Evolutionary conservation across 1,140 invertebrate genomes (phyloP).

Genomic region (Lepidotrigona ventralis): DNA sequence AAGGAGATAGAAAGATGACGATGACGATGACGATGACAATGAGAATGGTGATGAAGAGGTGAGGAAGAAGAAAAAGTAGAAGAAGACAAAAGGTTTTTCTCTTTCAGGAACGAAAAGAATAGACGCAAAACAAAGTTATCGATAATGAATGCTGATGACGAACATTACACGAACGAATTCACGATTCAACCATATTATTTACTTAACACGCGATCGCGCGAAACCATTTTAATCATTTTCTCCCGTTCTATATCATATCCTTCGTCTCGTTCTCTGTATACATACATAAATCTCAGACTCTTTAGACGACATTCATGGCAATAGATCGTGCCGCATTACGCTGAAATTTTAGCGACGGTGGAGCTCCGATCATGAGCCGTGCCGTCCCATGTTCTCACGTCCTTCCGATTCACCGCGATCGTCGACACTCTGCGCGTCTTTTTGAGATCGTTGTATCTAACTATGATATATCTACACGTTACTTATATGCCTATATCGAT

Average conservation of each 20-base stretch:
- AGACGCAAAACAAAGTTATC: slow-evolving; percentile 41
- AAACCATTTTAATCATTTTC: slow-evolving; percentile 27
- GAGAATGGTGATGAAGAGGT: no score
- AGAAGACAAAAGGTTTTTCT: not conserved
- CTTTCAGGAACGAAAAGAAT: slow-evolving; percentile 38
- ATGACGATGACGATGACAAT: not conserved
- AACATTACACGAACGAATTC: slow-evolving; percentile 71
- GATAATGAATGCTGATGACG: slow-evolving; percentile 37
- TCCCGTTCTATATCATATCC: slow-evolving; percentile 16
- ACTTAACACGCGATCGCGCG: slow-evolving; percentile 48
- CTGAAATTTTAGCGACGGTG: not conserved
- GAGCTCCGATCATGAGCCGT: not conserved
- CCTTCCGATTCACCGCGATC: slow-evolving; percentile 56
- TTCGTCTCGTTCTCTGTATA: slow-evolving; percentile 18
- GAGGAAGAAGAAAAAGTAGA: slow-evolving; percentile 2
- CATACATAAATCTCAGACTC: slow-evolving; percentile 18
- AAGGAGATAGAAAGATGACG: not conserved
- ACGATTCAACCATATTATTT: slow-evolving; percentile 78
- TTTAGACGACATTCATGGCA: slow-evolving; percentile 4
- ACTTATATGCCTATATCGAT: slow-evolving; percentile 71
- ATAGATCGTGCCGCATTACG: slow-evolving; percentile 6
- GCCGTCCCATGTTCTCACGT: slow-evolving; percentile 4
- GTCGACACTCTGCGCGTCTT: slow-evolving; percentile 68
- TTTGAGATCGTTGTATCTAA: slow-evolving; percentile 80
- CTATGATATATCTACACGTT: slow-evolving; percentile 80